These are phyloP conservation scores for Emys orbicularis DNA, from an alignment of 2,797 vertebrate species.

Conservation along the genomic window DNA sequence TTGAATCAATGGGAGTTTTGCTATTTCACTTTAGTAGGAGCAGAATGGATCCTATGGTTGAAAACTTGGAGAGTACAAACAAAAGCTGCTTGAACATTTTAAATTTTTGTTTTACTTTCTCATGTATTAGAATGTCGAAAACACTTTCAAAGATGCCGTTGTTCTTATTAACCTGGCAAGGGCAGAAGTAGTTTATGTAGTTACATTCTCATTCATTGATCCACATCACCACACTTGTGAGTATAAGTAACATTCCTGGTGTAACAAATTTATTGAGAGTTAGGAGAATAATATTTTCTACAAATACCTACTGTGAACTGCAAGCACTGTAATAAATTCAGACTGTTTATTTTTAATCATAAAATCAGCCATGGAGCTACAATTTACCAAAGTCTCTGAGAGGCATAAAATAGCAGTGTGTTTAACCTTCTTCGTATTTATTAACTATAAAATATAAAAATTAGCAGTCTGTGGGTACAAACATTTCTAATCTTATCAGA, in stretches of 20 bases:
- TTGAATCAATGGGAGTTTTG: conserved; percentile 13
- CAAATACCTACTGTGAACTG: conserved; percentile 29
- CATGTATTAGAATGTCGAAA: neutral
- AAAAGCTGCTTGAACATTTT: conserved; percentile 30
- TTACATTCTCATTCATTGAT: conserved; percentile 35
- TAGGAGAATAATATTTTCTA: conserved; percentile 58
- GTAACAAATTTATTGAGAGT: conserved; percentile 52
- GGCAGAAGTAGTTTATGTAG: neutral
- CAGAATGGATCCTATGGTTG: neutral
- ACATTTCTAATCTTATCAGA: neutral
- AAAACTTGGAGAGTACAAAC: neutral
- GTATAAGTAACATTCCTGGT: conserved; percentile 35
- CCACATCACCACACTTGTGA: conserved; percentile 42
- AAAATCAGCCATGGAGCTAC: conserved; percentile 26
- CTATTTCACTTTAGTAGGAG: conserved; percentile 1
- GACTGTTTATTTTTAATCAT: conserved; percentile 53
- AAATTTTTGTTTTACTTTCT: neutral
- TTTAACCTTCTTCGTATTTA: conserved; percentile 52
- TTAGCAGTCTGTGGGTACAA: neutral
- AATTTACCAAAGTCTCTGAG: conserved; percentile 39
- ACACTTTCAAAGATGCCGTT: conserved; percentile 34
- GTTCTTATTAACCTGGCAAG: conserved; percentile 15
- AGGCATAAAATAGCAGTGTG: conserved; percentile 33
- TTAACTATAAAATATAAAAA: conserved; percentile 40
- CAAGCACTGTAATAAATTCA: conserved; percentile 27